Percentiles rank a stretch among this genome's conserved stretches.
Evolutionary conservation across 2,113 vertebrate species (phyloP).

Genomic region (Lethenteron reissneri): DNA sequence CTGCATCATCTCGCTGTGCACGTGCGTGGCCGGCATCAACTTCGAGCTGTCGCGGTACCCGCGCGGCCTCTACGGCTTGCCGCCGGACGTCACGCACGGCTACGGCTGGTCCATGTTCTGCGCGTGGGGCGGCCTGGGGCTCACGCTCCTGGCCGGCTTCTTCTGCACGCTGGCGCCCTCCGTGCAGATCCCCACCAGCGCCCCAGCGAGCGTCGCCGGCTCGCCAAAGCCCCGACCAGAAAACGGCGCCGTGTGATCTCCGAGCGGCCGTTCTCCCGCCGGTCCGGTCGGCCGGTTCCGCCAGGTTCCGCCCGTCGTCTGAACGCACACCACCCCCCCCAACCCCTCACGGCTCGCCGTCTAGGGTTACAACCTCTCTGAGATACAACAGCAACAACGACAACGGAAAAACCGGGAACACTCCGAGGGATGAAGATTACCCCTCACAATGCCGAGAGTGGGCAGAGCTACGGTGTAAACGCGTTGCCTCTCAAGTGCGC

Average conservation of each 20-base stretch:
- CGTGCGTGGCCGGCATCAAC: conserved; percentile 74
- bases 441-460: too few species aligned
- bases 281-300: too few species aligned
- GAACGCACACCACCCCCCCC: too few species aligned
- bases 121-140: conserved; percentile 71
- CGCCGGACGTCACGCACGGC: conserved; percentile 79
- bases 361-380: too few species aligned
- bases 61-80: conserved; percentile 60
- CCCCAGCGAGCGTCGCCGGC: conserved; percentile 15
- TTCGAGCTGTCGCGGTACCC: conserved; percentile 77
- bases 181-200: conserved; percentile 40
- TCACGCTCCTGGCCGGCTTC: conserved; percentile 69
- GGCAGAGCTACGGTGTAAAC: too few species aligned
- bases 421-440: too few species aligned
- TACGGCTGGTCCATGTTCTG: conserved; percentile 96
- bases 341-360: too few species aligned
- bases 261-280: too few species aligned
- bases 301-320: too few species aligned
- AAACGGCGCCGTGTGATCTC: conserved; percentile 58
- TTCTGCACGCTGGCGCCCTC: conserved; percentile 70
- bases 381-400: too few species aligned
- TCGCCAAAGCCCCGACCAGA: conserved; percentile 63
- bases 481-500: too few species aligned
- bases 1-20: conserved; percentile 79
- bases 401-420: too few species aligned